These are phyloP conservation scores for Agrochola lota DNA, from an alignment of 2,888 invertebrate genomes.

Conservation along the genomic window DNA sequence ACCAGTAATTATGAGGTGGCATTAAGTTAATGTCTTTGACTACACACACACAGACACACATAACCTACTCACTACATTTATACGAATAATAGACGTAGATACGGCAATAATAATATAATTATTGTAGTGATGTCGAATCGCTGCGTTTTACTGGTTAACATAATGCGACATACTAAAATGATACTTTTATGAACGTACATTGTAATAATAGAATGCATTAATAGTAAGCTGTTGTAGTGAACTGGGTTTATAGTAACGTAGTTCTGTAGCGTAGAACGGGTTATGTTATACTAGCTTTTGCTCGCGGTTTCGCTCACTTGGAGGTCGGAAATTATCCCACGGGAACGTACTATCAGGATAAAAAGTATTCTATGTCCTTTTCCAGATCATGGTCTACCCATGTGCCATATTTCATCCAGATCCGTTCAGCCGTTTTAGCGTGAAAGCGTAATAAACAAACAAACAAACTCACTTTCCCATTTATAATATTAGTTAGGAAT, in stretches of 20 bases:
- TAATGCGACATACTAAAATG: constrained; percentile 53
- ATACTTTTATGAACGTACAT: constrained; percentile 55
- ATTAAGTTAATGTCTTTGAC: constrained; percentile 89
- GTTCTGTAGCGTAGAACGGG: constrained; percentile 21
- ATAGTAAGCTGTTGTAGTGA: constrained; percentile 25
- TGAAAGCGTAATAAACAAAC: too few species aligned
- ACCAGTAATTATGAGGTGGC: constrained; percentile 90
- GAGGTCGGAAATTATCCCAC: too few species aligned
- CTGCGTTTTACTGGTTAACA: constrained; percentile 55
- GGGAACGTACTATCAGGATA: too few species aligned
- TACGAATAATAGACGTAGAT: constrained; percentile 49
- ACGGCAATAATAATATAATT: constrained; percentile 50
- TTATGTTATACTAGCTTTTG: not conserved
- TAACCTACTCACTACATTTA: constrained; percentile 32
- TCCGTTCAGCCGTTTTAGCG: too few species aligned
- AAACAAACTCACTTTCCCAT: too few species aligned
- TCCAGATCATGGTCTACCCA: too few species aligned
- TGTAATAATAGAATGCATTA: constrained; percentile 41
- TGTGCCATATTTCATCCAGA: too few species aligned
- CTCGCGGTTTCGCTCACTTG: too few species aligned
- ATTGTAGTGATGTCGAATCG: constrained; percentile 56
- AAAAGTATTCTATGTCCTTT: too few species aligned
- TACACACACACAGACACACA: constrained; percentile 70
- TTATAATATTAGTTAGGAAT: too few species aligned
- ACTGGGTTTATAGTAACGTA: constrained; percentile 17